phyloP scores from a whole-genome alignment of 2,888 invertebrate species.

The Tenodera sinensis region DNA sequence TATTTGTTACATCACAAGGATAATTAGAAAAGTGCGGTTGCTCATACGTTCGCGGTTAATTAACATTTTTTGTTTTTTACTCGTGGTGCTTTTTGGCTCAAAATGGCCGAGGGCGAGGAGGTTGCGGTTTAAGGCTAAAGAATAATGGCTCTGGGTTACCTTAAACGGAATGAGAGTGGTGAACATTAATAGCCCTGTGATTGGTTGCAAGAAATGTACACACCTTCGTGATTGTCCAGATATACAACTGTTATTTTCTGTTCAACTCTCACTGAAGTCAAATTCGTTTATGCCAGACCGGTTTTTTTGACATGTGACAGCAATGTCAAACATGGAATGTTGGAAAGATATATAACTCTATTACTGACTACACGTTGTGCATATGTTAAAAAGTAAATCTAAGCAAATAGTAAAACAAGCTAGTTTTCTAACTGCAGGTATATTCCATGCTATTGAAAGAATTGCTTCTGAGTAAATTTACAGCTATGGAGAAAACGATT shows the following conservation, averaged over 20 bases:
- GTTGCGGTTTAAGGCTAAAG: background rate
- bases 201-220: background rate
- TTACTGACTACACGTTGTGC: too few species aligned
- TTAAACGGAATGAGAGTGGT: background rate
- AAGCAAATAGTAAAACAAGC: too few species aligned
- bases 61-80: background rate
- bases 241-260: background rate
- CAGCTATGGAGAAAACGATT: too few species aligned
- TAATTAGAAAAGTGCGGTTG: background rate
- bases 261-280: background rate
- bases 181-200: background rate
- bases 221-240: background rate
- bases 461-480: too few species aligned
- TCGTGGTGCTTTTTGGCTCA: background rate
- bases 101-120: background rate
- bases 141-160: background rate
- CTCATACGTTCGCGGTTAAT: background rate
- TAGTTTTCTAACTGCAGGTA: too few species aligned
- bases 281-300: background rate
- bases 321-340: background rate
- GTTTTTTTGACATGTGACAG: too few species aligned
- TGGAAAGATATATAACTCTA: too few species aligned
- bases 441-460: too few species aligned
- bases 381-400: too few species aligned
- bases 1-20: background rate